phyloP scores from a whole-genome alignment of 53 echinoderm and acorn worm genomes.

The Henricia sp. region DNA sequence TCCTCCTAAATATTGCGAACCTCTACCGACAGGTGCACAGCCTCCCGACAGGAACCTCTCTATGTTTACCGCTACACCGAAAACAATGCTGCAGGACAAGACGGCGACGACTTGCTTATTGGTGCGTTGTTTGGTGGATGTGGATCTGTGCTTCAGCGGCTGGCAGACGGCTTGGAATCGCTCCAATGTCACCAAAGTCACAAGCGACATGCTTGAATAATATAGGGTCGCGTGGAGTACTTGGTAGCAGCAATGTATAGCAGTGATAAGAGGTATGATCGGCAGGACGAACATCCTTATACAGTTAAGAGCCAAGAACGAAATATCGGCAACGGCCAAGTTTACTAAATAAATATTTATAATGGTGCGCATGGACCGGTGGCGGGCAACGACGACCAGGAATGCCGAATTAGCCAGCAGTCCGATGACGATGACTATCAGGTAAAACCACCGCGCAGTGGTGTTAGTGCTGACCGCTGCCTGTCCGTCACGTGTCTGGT shows the following conservation, averaged over 20 bases:
- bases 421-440: no score
- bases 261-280: neutral
- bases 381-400: neutral
- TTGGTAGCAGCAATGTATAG: neutral
- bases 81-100: neutral
- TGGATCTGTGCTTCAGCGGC: neutral
- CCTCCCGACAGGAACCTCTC: neutral
- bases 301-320: neutral
- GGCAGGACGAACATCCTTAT: no score
- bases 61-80: neutral
- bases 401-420: neutral
- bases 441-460: no score
- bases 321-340: slow-evolving; percentile 10
- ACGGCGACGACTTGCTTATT: neutral
- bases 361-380: neutral
- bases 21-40: neutral
- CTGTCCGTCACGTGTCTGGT: no score
- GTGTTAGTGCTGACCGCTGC: no score
- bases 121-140: neutral
- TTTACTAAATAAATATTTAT: slow-evolving; percentile 14
- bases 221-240: neutral
- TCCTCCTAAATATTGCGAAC: neutral
- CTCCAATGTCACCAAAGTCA: neutral
- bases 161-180: neutral
- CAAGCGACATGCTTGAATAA: neutral